Conservation (phyloP, 2,888 invertebrate species). For the Tanaodytes sp. region DNA sequence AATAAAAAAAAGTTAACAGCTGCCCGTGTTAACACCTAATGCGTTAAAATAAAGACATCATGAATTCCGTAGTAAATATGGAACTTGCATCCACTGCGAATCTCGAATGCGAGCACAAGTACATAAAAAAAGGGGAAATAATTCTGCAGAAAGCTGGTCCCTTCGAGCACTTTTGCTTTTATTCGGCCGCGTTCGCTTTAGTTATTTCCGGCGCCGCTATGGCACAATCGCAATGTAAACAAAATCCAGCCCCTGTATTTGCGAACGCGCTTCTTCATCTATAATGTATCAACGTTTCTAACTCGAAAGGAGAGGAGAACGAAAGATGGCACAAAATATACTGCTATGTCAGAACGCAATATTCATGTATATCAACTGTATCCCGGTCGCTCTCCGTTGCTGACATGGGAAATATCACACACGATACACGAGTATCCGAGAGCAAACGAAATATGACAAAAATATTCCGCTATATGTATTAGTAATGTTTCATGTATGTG, state of each 20-base stretch:
- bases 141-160: conserved; percentile 45
- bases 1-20: too few relatives aligned
- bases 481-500: conserved; percentile 31
- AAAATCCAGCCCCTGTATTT: conserved; percentile 51
- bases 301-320: conserved; percentile 40
- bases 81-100: conserved; percentile 21
- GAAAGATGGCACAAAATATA: conserved; percentile 50
- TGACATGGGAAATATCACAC: conserved; percentile 52
- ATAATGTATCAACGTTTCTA: conserved; percentile 49
- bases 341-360: conserved; percentile 43
- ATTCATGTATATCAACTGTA: conserved; percentile 48
- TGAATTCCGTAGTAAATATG: too few relatives aligned
- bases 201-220: conserved; percentile 32
- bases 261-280: conserved; percentile 51
- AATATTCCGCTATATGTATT: conserved; percentile 36
- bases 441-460: conserved; percentile 44
- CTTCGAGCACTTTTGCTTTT: conserved; percentile 49
- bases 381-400: conserved; percentile 41
- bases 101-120: conserved; percentile 22
- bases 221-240: conserved; percentile 51
- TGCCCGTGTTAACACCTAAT: too few relatives aligned
- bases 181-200: conserved; percentile 33
- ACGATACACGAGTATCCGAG: conserved; percentile 34
- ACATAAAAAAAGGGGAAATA: conserved; percentile 35
- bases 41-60: conserved; percentile 5